phyloP scores from a whole-genome alignment of 2,113 vertebrate genomes.

The Sinocyclocheilus anshuiensis region DNA sequence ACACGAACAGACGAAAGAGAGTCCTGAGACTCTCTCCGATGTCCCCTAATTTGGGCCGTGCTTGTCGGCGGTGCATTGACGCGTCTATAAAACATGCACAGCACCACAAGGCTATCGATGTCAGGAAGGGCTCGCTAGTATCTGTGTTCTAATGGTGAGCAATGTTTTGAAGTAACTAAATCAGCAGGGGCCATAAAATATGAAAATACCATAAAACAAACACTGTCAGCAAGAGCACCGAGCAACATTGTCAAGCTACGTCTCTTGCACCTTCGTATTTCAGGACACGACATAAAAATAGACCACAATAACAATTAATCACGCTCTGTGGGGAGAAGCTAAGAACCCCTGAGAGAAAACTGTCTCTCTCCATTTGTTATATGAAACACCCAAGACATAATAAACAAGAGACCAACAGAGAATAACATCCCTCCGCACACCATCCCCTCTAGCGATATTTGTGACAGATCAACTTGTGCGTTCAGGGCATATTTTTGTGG shows the following conservation, averaged over 20 bases:
- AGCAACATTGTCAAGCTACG: conserved; percentile 6
- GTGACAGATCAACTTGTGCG: conserved; percentile 13
- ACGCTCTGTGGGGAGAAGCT: conserved; percentile 44
- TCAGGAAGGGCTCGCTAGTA: background rate
- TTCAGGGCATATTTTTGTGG: background rate
- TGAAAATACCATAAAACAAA: conserved; percentile 52
- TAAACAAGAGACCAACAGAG: conserved; percentile 52
- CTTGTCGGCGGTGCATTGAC: conserved; percentile 28
- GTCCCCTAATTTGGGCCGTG: conserved; percentile 53
- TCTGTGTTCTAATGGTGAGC: conserved; percentile 23
- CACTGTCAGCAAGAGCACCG: conserved; percentile 36
- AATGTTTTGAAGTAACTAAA: conserved; percentile 36
- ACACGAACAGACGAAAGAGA: conserved; percentile 69
- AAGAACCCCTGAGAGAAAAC: conserved; percentile 50
- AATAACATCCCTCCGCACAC: conserved; percentile 26
- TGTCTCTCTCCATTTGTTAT: conserved; percentile 54
- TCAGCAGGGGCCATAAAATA: conserved; percentile 43
- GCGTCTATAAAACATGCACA: background rate
- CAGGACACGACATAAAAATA: conserved; percentile 41
- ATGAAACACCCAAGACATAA: conserved; percentile 50
- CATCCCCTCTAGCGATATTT: background rate
- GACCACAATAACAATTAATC: conserved; percentile 58
- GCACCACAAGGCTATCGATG: background rate
- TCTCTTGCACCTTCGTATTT: conserved; percentile 39
- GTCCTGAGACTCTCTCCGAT: conserved; percentile 57